Evolutionary conservation across 2,113 vertebrate species (phyloP), one percentile per base, ranked within the genome.

Genomic region (Nannobrachium achirus): DNA sequence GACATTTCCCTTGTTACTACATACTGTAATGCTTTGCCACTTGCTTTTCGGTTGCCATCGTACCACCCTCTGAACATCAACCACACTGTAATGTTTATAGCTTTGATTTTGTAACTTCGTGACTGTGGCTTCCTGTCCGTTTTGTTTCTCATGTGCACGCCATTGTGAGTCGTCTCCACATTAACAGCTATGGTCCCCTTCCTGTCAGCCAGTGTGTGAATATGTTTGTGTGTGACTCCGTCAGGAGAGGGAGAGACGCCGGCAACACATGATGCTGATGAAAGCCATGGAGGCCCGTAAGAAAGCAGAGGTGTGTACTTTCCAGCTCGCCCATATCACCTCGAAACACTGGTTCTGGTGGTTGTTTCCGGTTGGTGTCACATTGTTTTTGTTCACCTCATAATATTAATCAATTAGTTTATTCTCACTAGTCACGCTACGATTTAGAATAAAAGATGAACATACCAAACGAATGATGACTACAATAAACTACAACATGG

Each of bases 271-370:
- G 94, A 95, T 98, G 94, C 93, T 98, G 63, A 93, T 97, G 92
- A 99, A 96, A 91, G 96, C 95, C 62, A 93, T 98, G 88, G 96
- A 98, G 71, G 94, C 96, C 57, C 94, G 95, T 68, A 99, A 96
- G 78, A 98, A 95, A 87, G 95, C 94, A 46, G 96, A 98, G 92
- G 97, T 98, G 88, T 86, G 93, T 60, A 16, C 55, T 44, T 13
- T 6, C 45, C 42, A 8, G 62, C 39, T 19, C 11, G 7, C 9
- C 33, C 15, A 18, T n/a, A 16, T 48, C 61, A 25, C 61, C 66
- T 46, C 55, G 56, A 59, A 66, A 53, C 13, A 33, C 6, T 11
- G 19, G 20, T 53, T 18, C 25, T 49, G n/a, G n/a, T n/a, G n/a
- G n/a, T n/a, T n/a, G n/a, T n/a, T n/a, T n/a, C n/a, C n/a, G n/a